Evolutionary conservation across 2,888 invertebrate species (phyloP), one percentile per base, ranked within the genome.

Genomic region (Cephus runcator): DNA sequence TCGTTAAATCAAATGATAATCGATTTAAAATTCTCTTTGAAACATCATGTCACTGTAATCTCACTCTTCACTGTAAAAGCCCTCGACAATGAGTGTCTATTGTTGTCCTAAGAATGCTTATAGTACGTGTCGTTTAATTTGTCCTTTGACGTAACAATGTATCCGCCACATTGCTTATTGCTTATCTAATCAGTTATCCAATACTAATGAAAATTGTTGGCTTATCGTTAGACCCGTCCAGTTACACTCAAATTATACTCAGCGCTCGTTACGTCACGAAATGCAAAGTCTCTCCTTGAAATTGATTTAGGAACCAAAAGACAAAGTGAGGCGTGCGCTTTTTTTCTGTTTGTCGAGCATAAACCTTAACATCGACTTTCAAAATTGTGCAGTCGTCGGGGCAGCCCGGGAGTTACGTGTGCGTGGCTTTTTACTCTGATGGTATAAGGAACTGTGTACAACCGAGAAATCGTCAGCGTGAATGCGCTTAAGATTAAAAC

Each of bases 171-270:
- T 56, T 23, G 79, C 75, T 35, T 75, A 69, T 12, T 79, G 81
- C 80, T 81, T 85, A 73, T 73, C 75, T 76, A 79, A 75, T 83
- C 81, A 81, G 89, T 90, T 90, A 90, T 91, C 90, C 90, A 90
- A 90, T 90, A 90, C 90, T 86, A 84, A 83, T 81, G 56, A 56
- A 56, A 56, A 56, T 23, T 56, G 56, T 56, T 23, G 56, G 56
- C 56, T 56, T 56, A 56, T 56, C 23, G 23, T 56, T 23, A 23
- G 56, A 23, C 9, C 23, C 56, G 23, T 56, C 23, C 23, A 56
- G 4, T 56, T 23, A 56, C 23, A 56, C 1, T 56, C 9, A 23
- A 56, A 23, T 56, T 56, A 56, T 6, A 23, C 23, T 23, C 9
- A 1, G 0, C 2, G 23, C 23, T 56, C 6, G 0, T 15, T 15